phyloP scores from a whole-genome alignment of 2,888 invertebrate genomes.

The Eulithis testata region DNA sequence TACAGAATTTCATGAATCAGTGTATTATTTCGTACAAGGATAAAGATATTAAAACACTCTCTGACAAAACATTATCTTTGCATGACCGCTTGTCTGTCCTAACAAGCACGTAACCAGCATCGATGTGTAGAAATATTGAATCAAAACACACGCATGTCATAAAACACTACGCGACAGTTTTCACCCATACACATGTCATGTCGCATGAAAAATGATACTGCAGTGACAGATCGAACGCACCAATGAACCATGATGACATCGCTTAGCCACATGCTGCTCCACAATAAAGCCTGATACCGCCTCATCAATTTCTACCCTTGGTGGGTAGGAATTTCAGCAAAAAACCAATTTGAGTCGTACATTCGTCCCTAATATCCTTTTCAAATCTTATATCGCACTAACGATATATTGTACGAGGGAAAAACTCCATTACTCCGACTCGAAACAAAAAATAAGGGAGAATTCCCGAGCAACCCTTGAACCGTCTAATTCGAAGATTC shows the following conservation, averaged over 20 bases:
- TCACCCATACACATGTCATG: too few relatives aligned
- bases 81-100: too few relatives aligned
- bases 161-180: too few relatives aligned
- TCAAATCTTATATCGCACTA: constrained; percentile 43
- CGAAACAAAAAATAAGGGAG: constrained; percentile 69
- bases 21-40: too few relatives aligned
- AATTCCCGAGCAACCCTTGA: constrained; percentile 63
- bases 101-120: too few relatives aligned
- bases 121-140: too few relatives aligned
- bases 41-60: too few relatives aligned
- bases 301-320: constrained; percentile 8
- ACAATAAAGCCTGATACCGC: background rate
- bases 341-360: constrained; percentile 34
- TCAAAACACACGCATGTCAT: too few relatives aligned
- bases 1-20: too few relatives aligned
- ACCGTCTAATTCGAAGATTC: constrained; percentile 80
- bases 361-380: constrained; percentile 45
- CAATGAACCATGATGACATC: constrained; percentile 13
- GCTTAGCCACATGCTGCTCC: constrained; percentile 16
- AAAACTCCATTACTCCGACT: constrained; percentile 54
- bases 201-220: constrained; percentile 2
- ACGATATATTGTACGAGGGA: constrained; percentile 46
- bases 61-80: too few relatives aligned
- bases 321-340: constrained; percentile 5
- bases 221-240: background rate